phyloP scores from a whole-genome alignment of 2,797 vertebrate genomes.

The Phoebastria nigripes region DNA sequence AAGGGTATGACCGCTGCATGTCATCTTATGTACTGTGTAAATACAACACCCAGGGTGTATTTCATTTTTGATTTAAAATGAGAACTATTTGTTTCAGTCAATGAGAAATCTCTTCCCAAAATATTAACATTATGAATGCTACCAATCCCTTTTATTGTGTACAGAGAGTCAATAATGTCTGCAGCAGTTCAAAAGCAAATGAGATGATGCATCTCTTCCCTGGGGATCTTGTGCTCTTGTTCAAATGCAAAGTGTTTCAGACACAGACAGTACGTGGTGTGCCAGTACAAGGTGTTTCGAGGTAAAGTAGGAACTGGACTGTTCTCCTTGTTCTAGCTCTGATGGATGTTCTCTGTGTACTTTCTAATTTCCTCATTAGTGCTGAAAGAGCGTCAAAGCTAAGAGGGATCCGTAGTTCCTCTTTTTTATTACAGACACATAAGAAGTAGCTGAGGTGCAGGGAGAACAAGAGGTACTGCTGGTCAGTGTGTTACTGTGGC shows the following conservation, averaged over 20 bases:
- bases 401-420: not conserved
- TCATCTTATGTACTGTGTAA: not conserved
- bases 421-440: not conserved
- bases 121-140: not conserved
- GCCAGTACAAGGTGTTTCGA: not conserved
- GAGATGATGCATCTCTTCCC: not conserved
- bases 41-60: not conserved
- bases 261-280: not conserved
- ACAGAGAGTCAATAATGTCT: not conserved
- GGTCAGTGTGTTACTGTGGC: not conserved
- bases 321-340: not conserved
- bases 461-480: not conserved
- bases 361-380: not conserved
- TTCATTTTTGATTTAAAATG: not conserved
- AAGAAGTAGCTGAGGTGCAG: not conserved
- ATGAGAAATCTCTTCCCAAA: not conserved
- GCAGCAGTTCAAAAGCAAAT: not conserved
- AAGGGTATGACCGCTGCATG: not conserved
- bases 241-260: not conserved
- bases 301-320: not conserved
- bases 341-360: not conserved
- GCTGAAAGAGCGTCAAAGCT: not conserved
- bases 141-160: not conserved
- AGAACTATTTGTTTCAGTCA: not conserved
- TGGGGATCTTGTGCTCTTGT: not conserved